Conservation (phyloP, 1,140 invertebrate genomes). For the Oedothorax gibbosus region DNA sequence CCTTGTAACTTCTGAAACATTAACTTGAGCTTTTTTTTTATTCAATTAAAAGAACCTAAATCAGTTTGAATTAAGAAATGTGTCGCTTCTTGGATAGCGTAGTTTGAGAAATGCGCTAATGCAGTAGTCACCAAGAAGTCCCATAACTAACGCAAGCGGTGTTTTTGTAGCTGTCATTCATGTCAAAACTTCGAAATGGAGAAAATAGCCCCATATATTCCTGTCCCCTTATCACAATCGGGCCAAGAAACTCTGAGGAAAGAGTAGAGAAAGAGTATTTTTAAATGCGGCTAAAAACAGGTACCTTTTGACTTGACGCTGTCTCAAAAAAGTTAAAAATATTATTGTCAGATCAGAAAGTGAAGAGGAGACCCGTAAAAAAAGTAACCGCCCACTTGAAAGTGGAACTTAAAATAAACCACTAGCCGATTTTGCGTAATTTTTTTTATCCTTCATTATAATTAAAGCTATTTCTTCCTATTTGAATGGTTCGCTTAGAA, state of each 20-base stretch:
- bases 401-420: conserved; percentile 18
- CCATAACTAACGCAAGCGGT: neutral
- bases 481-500: no score
- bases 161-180: conserved; percentile 9
- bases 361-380: conserved; percentile 18
- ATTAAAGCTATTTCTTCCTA: neutral
- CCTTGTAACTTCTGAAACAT: no score
- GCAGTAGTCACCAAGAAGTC: neutral
- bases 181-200: conserved; percentile 19
- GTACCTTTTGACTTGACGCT: conserved; percentile 28
- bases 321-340: conserved; percentile 46
- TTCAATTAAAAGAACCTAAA: no score
- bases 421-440: neutral
- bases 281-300: conserved; percentile 33
- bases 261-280: conserved; percentile 6
- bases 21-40: no score
- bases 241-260: conserved; percentile 36
- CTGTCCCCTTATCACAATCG: conserved; percentile 37
- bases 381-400: conserved; percentile 36
- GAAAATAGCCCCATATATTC: conserved; percentile 45
- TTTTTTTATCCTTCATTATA: neutral
- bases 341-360: conserved; percentile 43
- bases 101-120: neutral
- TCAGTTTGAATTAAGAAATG: no score
- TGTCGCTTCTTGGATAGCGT: no score